Percentiles rank a stretch among this genome's conserved stretches.
These are phyloP conservation scores for Cenopis cana DNA, from an alignment of 2,888 invertebrate species.

Conservation along the genomic window DNA sequence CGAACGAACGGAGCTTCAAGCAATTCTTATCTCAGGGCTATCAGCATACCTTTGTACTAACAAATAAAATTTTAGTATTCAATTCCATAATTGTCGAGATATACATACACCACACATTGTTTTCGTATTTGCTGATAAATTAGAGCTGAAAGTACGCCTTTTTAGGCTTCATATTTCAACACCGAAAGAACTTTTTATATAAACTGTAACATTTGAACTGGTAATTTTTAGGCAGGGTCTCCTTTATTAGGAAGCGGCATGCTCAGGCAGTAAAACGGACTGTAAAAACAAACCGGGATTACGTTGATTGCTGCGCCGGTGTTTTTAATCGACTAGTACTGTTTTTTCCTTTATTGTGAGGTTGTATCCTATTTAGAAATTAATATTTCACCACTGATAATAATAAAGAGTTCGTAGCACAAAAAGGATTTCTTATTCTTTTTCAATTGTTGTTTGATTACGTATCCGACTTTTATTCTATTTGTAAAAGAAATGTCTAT, in stretches of 20 bases:
- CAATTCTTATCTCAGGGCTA: constrained; percentile 17
- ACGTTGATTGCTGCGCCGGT: constrained; percentile 2
- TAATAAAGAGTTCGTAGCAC: background rate
- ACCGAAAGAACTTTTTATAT: background rate
- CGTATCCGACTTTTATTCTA: background rate
- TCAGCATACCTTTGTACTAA: constrained; percentile 21
- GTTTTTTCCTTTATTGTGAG: background rate
- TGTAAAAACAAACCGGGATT: constrained; percentile 23
- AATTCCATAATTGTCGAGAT: too few species aligned
- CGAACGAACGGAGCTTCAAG: background rate
- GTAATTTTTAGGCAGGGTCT: background rate
- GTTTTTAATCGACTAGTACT: constrained; percentile 17
- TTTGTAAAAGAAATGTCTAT: background rate
- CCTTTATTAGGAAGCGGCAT: constrained; percentile 15
- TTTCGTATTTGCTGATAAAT: too few species aligned
- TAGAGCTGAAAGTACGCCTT: too few species aligned
- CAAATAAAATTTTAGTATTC: background rate
- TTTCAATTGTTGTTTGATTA: background rate
- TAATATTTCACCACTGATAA: background rate
- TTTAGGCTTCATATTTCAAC: background rate
- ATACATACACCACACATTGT: too few species aligned
- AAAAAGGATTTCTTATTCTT: background rate
- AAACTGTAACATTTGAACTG: background rate
- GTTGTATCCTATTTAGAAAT: constrained; percentile 2
- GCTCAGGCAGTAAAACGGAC: constrained; percentile 23